Conservation (phyloP, 2,797 vertebrate species). For the Orientallactaga sibirica region DNA sequence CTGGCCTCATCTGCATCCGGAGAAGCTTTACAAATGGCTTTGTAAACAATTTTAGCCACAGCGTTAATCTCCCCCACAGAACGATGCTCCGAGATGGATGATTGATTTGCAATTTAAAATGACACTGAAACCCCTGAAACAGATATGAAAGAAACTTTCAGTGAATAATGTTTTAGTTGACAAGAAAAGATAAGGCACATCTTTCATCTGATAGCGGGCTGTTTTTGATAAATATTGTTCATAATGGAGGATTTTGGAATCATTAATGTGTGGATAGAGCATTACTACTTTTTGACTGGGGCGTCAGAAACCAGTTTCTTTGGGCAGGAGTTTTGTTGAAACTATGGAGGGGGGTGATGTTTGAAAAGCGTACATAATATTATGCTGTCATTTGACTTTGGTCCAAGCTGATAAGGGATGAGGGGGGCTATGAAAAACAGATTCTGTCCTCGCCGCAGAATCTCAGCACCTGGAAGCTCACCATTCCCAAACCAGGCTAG, state of each 20-base stretch:
- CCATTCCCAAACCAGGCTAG: accelerated
- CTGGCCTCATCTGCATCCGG: slow-evolving; percentile 94
- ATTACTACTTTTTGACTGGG: slow-evolving; percentile 90
- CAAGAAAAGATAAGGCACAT: slow-evolving; percentile 96
- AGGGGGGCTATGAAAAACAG: not conserved
- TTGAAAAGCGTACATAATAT: slow-evolving; percentile 65
- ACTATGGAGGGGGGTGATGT: slow-evolving; percentile 45
- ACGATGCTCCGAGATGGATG: slow-evolving; percentile 93
- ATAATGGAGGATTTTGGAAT: slow-evolving; percentile 94
- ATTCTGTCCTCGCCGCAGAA: accelerated
- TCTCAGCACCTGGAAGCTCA: accelerated
- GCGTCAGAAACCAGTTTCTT: slow-evolving; percentile 84
- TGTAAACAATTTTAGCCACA: slow-evolving; percentile 94
- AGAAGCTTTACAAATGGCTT: slow-evolving; percentile 94
- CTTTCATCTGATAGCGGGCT: slow-evolving; percentile 94
- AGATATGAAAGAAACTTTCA: slow-evolving; percentile 95
- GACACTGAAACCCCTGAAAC: slow-evolving; percentile 94
- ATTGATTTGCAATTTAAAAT: slow-evolving; percentile 99
- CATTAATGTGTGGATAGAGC: slow-evolving; percentile 93
- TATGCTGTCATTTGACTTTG: slow-evolving; percentile 65
- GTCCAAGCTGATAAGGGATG: slow-evolving; percentile 9
- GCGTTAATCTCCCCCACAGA: slow-evolving; percentile 93
- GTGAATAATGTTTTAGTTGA: slow-evolving; percentile 96
- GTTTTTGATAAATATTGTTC: slow-evolving; percentile 95
- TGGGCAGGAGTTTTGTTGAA: slow-evolving; percentile 77